A percentile compares a stretch with the other conserved stretches of the same genome.
Conservation (phyloP, 2,113 vertebrate species). For the Malurus alboscapulatus region DNA sequence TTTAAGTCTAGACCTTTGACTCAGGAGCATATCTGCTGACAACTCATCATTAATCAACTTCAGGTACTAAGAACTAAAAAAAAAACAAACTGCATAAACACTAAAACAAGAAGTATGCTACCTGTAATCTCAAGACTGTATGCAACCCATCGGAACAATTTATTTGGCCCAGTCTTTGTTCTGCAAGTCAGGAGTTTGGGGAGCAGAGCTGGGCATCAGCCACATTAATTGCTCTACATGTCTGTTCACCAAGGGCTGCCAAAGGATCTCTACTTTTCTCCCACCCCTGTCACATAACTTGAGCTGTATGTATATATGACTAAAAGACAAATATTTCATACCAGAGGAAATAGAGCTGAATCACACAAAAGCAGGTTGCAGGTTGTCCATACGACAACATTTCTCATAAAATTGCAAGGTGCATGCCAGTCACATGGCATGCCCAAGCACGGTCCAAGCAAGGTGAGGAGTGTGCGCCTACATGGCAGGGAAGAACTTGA, state of each 20-base stretch:
- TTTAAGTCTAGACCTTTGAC: neutral
- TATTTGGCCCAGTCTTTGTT: neutral
- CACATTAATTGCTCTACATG: neutral
- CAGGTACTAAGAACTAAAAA: neutral
- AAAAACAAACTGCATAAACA: neutral
- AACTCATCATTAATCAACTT: neutral
- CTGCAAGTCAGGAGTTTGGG: neutral
- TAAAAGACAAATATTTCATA: neutral
- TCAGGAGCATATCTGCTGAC: neutral
- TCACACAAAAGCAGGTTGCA: neutral
- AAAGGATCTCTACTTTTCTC: neutral
- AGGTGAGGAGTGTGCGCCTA: neutral
- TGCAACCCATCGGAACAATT: neutral
- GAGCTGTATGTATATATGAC: neutral
- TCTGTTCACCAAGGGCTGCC: neutral
- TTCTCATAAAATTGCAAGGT: neutral
- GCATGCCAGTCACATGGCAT: neutral
- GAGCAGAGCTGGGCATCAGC: neutral
- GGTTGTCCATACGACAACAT: neutral
- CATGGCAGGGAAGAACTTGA: neutral
- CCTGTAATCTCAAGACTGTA: neutral
- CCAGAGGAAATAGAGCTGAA: neutral
- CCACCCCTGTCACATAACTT: fast-evolving
- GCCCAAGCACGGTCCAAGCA: neutral
- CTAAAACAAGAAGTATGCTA: neutral